Evolutionary conservation across 2,113 vertebrate genomes (phyloP).

Genomic region (Trematomus loennbergii): DNA sequence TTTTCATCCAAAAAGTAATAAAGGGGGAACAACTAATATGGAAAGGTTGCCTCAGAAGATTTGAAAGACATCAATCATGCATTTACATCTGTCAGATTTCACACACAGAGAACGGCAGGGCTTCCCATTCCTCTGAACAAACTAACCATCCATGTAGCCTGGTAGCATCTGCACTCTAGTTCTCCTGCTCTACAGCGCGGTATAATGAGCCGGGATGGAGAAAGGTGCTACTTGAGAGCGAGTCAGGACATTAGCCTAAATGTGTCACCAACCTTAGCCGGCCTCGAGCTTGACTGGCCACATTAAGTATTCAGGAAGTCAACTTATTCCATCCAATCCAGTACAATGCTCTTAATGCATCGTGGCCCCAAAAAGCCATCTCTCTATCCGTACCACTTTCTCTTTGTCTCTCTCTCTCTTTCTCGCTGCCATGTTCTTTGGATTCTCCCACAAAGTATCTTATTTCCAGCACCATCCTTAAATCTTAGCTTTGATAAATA

Average conservation of each 20-base stretch:
- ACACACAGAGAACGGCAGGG: constrained; percentile 24
- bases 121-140: constrained; percentile 32
- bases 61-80: constrained; percentile 55
- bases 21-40: background rate
- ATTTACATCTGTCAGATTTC: constrained; percentile 54
- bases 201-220: constrained; percentile 65
- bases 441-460: constrained; percentile 33
- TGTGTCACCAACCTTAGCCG: constrained; percentile 66
- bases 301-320: constrained; percentile 68
- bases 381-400: constrained; percentile 34
- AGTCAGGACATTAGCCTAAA: constrained; percentile 67
- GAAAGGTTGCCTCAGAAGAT: constrained; percentile 10
- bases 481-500: constrained; percentile 20
- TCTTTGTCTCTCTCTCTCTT: constrained; percentile 17
- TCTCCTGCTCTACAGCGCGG: constrained; percentile 41
- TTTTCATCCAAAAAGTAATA: background rate
- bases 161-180: constrained; percentile 54
- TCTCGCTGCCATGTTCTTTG: constrained; percentile 28
- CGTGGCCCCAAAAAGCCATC: constrained; percentile 34
- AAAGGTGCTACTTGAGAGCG: constrained; percentile 44
- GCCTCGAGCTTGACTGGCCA: constrained; percentile 59
- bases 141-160: constrained; percentile 50
- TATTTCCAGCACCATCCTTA: constrained; percentile 19
- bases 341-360: constrained; percentile 8
- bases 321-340: constrained; percentile 43